Conservation (phyloP, 30 jellyfish, hydroid and myxozoan species). For the Aurelia sp. region DNA sequence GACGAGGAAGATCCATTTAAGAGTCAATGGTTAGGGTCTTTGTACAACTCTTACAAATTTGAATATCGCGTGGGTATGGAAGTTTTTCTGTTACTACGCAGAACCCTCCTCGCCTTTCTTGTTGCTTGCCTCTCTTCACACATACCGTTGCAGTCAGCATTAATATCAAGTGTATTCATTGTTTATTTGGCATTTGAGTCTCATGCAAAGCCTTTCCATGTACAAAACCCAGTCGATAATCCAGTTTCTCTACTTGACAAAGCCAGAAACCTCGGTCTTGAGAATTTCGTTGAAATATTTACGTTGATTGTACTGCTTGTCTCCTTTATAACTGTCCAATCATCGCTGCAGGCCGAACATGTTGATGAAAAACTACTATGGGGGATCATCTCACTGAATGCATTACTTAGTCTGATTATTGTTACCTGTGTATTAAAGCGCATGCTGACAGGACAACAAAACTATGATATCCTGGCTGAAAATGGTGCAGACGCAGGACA, state of each 20-base stretch:
- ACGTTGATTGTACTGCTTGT: conserved; percentile 30
- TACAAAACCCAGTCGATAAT: not conserved
- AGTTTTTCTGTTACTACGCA: conserved; percentile 49
- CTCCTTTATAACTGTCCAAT: conserved; percentile 42
- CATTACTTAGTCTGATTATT: conserved; percentile 6
- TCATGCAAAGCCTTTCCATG: conserved; percentile 53
- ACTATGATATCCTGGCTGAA: not conserved
- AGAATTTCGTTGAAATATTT: conserved; percentile 44
- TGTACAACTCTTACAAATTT: conserved; percentile 39
- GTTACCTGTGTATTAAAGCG: conserved; percentile 17
- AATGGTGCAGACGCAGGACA: not conserved
- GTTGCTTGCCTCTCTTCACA: conserved; percentile 27
- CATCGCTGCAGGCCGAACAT: conserved; percentile 10
- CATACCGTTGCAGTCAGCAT: conserved; percentile 13
- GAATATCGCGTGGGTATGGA: conserved; percentile 57
- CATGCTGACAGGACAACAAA: not conserved
- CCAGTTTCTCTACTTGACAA: not conserved
- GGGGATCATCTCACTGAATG: conserved; percentile 24
- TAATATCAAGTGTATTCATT: conserved; percentile 30
- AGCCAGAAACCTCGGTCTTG: conserved; percentile 38
- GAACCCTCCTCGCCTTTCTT: conserved; percentile 43
- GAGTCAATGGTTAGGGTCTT: conserved; percentile 61
- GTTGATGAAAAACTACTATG: conserved; percentile 21
- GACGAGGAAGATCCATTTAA: conserved; percentile 23
- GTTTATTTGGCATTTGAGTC: conserved; percentile 49